These are phyloP conservation scores for Tubulanus polymorphus DNA, from an alignment of 2,888 invertebrate species.

Conservation along the genomic window DNA sequence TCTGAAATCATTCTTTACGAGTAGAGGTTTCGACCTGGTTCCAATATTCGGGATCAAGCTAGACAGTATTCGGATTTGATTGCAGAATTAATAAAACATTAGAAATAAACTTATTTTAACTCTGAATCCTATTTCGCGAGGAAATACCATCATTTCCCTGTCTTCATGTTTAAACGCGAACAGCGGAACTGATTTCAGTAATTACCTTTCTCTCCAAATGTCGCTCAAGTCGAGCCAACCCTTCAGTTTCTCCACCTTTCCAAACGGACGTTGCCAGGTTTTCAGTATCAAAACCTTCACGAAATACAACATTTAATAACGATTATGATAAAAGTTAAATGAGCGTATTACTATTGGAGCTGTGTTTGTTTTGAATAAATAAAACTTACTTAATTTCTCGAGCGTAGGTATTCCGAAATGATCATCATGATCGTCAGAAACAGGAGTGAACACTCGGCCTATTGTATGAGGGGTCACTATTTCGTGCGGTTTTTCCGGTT, in stretches of 20 bases:
- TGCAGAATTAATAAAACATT: too few relatives aligned
- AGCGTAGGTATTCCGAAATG: conserved; percentile 29
- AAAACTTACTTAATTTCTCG: conserved; percentile 33
- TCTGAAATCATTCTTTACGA: too few relatives aligned
- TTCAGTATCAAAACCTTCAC: conserved; percentile 30
- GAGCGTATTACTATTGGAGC: too few relatives aligned
- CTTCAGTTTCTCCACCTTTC: conserved; percentile 66
- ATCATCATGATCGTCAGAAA: conserved; percentile 57
- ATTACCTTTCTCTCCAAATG: conserved; percentile 55
- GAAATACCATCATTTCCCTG: too few relatives aligned
- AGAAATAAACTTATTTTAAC: too few relatives aligned
- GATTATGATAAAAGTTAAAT: not conserved
- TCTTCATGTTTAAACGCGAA: too few relatives aligned
- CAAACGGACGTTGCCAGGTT: conserved; percentile 22
- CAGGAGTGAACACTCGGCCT: conserved; percentile 51
- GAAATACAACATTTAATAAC: not conserved
- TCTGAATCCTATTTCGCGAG: too few relatives aligned
- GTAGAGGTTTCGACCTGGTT: too few relatives aligned
- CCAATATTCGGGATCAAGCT: too few relatives aligned
- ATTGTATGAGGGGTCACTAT: conserved; percentile 46
- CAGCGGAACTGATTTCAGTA: too few relatives aligned
- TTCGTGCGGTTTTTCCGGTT: conserved; percentile 29
- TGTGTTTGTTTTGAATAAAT: too few relatives aligned
- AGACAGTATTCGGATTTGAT: too few relatives aligned
- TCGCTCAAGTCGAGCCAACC: conserved; percentile 59